Conservation (phyloP, 1,140 invertebrate genomes). For the Lepidurus arcticus region DNA sequence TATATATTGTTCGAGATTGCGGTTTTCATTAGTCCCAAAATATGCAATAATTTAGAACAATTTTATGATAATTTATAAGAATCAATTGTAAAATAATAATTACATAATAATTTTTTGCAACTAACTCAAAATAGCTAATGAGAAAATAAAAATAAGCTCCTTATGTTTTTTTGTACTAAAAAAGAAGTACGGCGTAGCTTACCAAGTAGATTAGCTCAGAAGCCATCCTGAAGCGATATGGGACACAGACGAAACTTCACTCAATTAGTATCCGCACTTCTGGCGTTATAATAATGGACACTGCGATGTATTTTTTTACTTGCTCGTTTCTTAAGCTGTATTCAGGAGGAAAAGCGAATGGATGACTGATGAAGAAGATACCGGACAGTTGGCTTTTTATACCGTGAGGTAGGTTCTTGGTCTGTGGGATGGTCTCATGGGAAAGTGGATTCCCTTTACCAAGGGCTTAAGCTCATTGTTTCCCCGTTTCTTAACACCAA, state of each 20-base stretch:
- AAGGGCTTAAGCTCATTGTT: neutral
- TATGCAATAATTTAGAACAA: too few species aligned
- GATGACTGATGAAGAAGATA: neutral
- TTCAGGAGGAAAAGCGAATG: neutral
- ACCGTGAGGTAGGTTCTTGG: neutral
- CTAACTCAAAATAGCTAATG: too few species aligned
- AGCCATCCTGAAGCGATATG: neutral
- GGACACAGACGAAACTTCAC: neutral
- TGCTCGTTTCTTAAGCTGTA: neutral
- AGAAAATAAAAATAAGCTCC: neutral
- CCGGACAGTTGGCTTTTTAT: neutral
- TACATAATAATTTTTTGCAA: too few species aligned
- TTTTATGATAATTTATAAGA: too few species aligned
- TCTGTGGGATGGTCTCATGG: neutral
- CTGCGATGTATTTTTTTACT: neutral
- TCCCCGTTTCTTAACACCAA: neutral
- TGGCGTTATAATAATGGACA: neutral
- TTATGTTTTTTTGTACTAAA: neutral
- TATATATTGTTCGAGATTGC: too few species aligned
- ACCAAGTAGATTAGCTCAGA: neutral
- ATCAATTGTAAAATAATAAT: too few species aligned
- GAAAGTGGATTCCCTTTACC: neutral
- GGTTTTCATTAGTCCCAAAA: too few species aligned
- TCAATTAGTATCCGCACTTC: neutral
- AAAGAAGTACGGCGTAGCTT: neutral